Conservation (phyloP, 64 coral and sea anemone genomes). For the Hydrozoanthus tunicans region DNA sequence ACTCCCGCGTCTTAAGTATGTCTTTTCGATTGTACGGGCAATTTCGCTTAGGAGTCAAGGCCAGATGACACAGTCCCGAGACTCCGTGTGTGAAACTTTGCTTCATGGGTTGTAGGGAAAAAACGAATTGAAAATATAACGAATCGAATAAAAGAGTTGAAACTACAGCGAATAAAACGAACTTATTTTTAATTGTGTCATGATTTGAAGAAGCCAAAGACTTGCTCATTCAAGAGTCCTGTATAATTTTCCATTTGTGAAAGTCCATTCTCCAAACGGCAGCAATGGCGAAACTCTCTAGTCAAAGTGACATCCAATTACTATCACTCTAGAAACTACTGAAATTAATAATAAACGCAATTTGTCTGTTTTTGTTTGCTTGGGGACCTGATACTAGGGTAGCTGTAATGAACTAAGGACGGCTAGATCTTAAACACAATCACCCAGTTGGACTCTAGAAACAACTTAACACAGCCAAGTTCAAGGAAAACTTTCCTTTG, state of each 20-base stretch:
- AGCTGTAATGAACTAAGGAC: not conserved
- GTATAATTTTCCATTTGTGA: not conserved
- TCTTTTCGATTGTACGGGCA: not conserved
- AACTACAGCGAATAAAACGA: not conserved
- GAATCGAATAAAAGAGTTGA: not conserved
- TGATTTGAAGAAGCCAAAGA: not conserved
- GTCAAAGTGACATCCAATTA: constrained; percentile 40
- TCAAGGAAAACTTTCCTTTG: not conserved
- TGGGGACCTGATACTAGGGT: not conserved
- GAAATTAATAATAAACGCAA: constrained; percentile 41
- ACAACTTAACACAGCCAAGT: not conserved
- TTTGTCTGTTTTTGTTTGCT: constrained; percentile 31
- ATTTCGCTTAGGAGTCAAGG: not conserved
- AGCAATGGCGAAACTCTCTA: not conserved
- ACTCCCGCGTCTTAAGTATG: not conserved
- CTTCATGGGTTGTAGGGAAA: not conserved
- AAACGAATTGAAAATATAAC: not conserved
- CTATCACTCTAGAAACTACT: not conserved
- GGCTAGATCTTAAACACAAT: not conserved
- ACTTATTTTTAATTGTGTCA: not conserved
- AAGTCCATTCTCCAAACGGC: not conserved
- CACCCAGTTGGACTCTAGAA: not conserved
- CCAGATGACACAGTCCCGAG: not conserved
- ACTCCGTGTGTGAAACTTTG: not conserved
- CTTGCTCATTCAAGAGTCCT: not conserved